Evolutionary conservation across 2,797 vertebrate species (phyloP), one percentile per base, ranked within the genome.

Genomic region (Calcarius lapponicus): DNA sequence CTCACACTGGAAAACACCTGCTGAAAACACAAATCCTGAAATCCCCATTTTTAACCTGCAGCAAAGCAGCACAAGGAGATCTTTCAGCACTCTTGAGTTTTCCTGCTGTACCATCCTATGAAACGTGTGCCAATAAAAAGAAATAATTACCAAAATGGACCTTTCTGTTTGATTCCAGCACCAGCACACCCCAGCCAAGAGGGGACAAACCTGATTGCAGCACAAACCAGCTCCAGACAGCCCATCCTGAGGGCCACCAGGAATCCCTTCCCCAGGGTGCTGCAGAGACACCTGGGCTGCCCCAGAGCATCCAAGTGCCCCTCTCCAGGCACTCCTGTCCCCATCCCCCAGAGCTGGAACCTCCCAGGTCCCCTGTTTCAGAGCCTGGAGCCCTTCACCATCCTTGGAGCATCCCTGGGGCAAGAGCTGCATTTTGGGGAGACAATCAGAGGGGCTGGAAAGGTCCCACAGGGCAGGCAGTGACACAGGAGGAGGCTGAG

Each of bases 301-400:
- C 79, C 65, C 51, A 28, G 8, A 56, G 34, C 51, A 71, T 3
- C 42, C 1, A 4, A 40, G 25, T 2, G 16, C 5, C 7, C 36
- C 17, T 31, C n/a, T 36, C 17, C 51, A 36, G 26, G n/a, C 38
- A 45, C 62, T 17, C 48, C 26, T 15, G 51, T 13, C 71, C 26
- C 51, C 0, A 1, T 24, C 53, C 16, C 38, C 13, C 62, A 25
- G n/a, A 7, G 28, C 61, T 45, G 61, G 50, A 18, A 14, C 28
- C 3, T 22, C 32, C 45, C 31, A 5, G 10, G 8, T 6, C 21
- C 50, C 32, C 11, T 0, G 0, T 4, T 58, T 70, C 5, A 38
- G 25, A 82, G 36, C 67, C 45, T 31, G 36, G 48, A 82, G 17
- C 26, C 26, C 34, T 11, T 45, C 64, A 25, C 45, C 32, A 36